Evolutionary conservation across 2,888 invertebrate genomes (phyloP).

Genomic region (Drosophila gaucha): DNA sequence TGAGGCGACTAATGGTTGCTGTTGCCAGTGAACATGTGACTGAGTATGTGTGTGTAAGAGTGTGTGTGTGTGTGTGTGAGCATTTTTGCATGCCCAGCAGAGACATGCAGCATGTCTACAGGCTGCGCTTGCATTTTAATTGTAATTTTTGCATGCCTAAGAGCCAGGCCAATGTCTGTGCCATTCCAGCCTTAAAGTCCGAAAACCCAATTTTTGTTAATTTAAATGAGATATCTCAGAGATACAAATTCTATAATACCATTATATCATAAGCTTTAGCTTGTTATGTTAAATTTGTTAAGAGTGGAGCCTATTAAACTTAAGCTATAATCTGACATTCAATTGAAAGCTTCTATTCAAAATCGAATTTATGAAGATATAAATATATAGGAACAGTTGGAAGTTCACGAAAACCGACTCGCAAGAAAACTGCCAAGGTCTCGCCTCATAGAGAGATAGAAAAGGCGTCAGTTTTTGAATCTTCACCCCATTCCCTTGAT

Average conservation of each 20-base stretch:
- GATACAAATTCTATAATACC: background rate
- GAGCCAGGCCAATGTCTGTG: constrained; percentile 23
- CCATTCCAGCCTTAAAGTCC: constrained; percentile 26
- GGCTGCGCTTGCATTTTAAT: constrained; percentile 55
- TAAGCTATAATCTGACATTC: no score
- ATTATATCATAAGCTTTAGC: no score
- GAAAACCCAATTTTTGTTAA: constrained; percentile 34
- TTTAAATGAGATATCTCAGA: constrained; percentile 25
- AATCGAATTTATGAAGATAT: no score
- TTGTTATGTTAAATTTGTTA: no score
- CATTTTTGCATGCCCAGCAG: constrained; percentile 62
- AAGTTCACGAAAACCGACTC: no score
- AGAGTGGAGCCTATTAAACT: no score
- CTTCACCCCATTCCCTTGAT: no score
- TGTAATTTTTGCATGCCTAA: constrained; percentile 66
- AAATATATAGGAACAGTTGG: no score
- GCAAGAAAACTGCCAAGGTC: no score
- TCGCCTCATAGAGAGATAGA: no score
- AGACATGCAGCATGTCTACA: constrained; percentile 41
- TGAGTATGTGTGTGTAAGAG: constrained; percentile 15
- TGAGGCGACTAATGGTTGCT: constrained; percentile 42
- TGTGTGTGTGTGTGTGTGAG: constrained; percentile 28
- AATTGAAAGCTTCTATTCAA: no score
- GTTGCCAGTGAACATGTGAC: constrained; percentile 3
- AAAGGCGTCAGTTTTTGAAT: no score